Conservation (phyloP, 1,140 invertebrate species). For the Ruditapes philippinarum region DNA sequence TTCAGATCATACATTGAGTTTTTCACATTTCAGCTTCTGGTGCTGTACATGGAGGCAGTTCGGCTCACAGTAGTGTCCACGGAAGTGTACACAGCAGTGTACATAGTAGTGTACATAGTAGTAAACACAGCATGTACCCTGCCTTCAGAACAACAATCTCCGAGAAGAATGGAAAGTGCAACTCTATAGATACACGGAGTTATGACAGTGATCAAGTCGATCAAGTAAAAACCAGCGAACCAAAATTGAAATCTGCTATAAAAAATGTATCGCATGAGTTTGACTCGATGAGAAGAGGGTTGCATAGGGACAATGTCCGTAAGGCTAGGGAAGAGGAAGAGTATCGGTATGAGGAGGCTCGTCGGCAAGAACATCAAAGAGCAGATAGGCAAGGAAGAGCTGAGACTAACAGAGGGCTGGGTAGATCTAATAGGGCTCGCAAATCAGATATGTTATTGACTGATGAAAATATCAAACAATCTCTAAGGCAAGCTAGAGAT, state of each 20-base stretch:
- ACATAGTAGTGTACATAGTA: constrained; percentile 44
- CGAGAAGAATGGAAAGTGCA: constrained; percentile 18
- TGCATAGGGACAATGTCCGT: constrained; percentile 10
- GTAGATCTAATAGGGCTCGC: constrained; percentile 20
- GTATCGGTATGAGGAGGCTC: neutral
- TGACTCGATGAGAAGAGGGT: constrained; percentile 47
- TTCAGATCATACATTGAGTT: too few species aligned
- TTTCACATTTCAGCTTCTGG: neutral
- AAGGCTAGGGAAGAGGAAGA: constrained; percentile 3
- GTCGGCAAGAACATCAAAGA: constrained; percentile 32
- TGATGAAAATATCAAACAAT: constrained; percentile 53
- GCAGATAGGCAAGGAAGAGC: neutral
- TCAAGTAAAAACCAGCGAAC: neutral
- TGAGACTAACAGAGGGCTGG: constrained; percentile 39
- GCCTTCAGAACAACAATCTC: constrained; percentile 34
- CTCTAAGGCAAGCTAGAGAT: constrained; percentile 47
- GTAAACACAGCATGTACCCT: constrained; percentile 57
- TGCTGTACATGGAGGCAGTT: neutral
- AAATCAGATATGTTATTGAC: constrained; percentile 9
- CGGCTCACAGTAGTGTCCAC: neutral
- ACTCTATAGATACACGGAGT: constrained; percentile 51
- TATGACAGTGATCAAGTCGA: constrained; percentile 49
- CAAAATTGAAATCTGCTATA: constrained; percentile 18
- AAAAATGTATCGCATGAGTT: constrained; percentile 52
- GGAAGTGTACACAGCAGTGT: constrained; percentile 29